A percentile compares a stretch with the other conserved stretches of the same genome.
Conservation (phyloP, 1,140 invertebrate genomes). For the Melitaea cinxia region DNA sequence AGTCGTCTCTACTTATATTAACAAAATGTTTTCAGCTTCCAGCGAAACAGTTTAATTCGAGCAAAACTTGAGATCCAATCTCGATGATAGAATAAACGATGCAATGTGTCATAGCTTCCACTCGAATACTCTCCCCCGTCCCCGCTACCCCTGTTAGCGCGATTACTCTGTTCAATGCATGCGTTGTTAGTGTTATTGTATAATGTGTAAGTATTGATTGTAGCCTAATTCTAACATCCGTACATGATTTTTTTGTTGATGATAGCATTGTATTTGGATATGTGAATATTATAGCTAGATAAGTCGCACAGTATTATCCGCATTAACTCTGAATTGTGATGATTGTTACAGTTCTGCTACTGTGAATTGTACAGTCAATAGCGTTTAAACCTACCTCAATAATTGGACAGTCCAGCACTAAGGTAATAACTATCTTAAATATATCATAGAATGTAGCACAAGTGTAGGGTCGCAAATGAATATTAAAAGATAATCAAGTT, state of each 20-base stretch:
- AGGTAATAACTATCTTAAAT: no score
- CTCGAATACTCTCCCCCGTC: neutral
- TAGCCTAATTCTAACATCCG: conserved; percentile 5
- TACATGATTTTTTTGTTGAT: neutral
- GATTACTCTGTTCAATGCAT: neutral
- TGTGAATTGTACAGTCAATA: no score
- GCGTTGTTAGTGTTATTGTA: neutral
- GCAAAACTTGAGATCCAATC: conserved; percentile 8
- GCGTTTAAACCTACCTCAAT: no score
- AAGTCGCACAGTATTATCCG: no score
- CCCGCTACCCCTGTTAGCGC: neutral
- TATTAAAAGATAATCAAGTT: no score
- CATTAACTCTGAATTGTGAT: no score
- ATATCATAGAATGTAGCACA: no score
- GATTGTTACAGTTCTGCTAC: no score
- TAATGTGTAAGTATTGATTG: neutral
- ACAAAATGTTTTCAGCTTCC: neutral
- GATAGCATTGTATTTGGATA: neutral
- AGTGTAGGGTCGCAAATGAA: no score
- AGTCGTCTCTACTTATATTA: neutral
- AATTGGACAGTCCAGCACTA: no score
- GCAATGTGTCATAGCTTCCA: conserved; percentile 4
- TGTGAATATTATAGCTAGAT: no score
- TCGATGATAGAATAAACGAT: conserved; percentile 17
- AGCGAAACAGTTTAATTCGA: conserved; percentile 8